Evolutionary conservation across 2,113 vertebrate genomes (phyloP), one percentile per base, ranked within the genome.

Genomic region (Barbus barbus): DNA sequence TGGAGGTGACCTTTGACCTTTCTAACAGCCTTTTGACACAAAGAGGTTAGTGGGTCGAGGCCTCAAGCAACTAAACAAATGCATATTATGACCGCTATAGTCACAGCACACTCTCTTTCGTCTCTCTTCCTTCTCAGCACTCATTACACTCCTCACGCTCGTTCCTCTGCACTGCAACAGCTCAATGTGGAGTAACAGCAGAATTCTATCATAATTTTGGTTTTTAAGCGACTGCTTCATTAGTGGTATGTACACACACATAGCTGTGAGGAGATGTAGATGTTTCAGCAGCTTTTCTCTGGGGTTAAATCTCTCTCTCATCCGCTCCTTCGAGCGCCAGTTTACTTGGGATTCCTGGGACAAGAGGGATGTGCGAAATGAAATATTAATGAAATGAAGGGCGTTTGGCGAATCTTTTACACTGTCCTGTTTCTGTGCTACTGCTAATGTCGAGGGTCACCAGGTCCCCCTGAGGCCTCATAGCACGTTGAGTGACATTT

Each of bases 351-450:
- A 81, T 71, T 81, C 46, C 8, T 81, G 46, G 26, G 78, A 71
- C 11, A 28, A 12, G 61, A 67, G 20, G 44, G 44, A 81, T 53
- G 44, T 81, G 63, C 24, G 20, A 81, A 69, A 56, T 71, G 6
- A 81, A 81, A 81, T 71, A 81, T 71, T 56, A 33, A 81, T 71
- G 65, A 71, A 81, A 56, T 56, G 78, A 65, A 80, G 60, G 4
- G 44, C 26, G 11, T 80, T 80, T 80, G 60, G 60, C 65, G 22
- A 81, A 36, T 81, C 63, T 38, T 81, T 81, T 81, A 81, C 20
- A 18, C 79, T 3, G 4, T 71, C 88, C 84, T 89, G 58, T 90
- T 92, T 93, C 89, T 92, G 90, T 92, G 91, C 91, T 91, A 89
- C 89, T 88, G 90, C 89, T 91, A 84, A 92, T 91, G 91, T 89